These are phyloP conservation scores for Athetis lepigone DNA, from an alignment of 2,888 invertebrate genomes.

Conservation along the genomic window DNA sequence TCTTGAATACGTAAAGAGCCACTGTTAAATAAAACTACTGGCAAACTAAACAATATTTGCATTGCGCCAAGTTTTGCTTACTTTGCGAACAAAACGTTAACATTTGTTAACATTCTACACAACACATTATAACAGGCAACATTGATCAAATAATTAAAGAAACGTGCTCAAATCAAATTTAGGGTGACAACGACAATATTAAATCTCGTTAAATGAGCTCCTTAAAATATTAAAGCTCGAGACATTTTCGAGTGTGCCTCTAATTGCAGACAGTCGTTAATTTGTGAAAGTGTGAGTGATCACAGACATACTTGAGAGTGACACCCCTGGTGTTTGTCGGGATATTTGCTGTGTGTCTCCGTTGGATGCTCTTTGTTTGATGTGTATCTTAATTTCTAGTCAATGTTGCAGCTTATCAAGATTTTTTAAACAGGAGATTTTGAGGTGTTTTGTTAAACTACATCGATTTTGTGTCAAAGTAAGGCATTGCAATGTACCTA, in stretches of 20 bases:
- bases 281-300: constrained; percentile 78
- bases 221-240: constrained; percentile 68
- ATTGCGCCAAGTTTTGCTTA: constrained; percentile 30
- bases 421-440: constrained; percentile 10
- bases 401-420: constrained; percentile 23
- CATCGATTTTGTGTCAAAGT: too few relatives aligned
- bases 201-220: constrained; percentile 66
- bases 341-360: constrained; percentile 42
- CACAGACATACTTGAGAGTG: constrained; percentile 58
- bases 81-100: constrained; percentile 19
- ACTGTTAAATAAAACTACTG: constrained; percentile 48
- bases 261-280: constrained; percentile 73
- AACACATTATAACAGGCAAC: constrained; percentile 13
- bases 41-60: constrained; percentile 44
- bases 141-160: constrained; percentile 57
- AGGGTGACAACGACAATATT: constrained; percentile 61
- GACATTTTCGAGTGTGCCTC: constrained; percentile 75
- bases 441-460: too few relatives aligned
- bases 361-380: constrained; percentile 45
- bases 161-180: constrained; percentile 59
- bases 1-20: constrained; percentile 38
- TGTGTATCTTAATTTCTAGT: constrained; percentile 46
- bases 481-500: too few relatives aligned
- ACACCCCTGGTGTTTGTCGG: constrained; percentile 45
- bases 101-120: constrained; percentile 15